A percentile compares a stretch with the other conserved stretches of the same genome.
Evolutionary conservation across 2,797 vertebrate genomes (phyloP).

Genomic region (Pteronotus mesoamericanus): DNA sequence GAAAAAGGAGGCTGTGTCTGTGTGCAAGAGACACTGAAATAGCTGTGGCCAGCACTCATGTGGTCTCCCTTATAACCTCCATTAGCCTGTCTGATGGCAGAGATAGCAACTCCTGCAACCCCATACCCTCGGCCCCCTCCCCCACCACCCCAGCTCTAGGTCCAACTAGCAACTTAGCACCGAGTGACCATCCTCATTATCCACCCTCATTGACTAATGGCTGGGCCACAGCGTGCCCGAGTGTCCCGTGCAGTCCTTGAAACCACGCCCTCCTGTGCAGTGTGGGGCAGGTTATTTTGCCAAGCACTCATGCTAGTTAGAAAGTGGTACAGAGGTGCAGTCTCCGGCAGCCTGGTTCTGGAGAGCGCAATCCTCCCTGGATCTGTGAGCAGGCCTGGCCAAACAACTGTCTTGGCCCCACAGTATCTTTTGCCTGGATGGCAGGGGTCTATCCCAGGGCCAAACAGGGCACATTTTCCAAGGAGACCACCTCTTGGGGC

Average conservation of each 20-base stretch:
- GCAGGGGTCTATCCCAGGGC: neutral
- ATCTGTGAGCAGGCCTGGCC: neutral
- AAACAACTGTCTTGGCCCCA: neutral
- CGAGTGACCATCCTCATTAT: neutral
- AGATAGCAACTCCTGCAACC: neutral
- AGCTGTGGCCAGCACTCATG: constrained; percentile 48
- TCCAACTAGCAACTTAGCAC: neutral
- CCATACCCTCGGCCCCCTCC: neutral
- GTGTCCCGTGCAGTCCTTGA: neutral
- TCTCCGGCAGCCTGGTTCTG: neutral
- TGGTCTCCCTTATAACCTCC: neutral
- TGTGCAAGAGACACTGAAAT: constrained; percentile 33
- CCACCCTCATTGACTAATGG: neutral
- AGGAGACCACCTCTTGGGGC: neutral
- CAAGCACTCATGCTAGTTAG: neutral
- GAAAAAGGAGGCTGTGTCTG: constrained; percentile 52
- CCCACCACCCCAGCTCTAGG: neutral
- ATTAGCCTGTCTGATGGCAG: neutral
- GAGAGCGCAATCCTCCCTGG: neutral
- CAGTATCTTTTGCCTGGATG: neutral
- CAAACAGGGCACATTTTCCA: neutral
- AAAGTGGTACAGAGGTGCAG: neutral
- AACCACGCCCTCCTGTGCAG: neutral
- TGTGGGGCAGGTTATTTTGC: neutral
- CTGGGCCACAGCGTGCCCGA: neutral